phyloP scores from a whole-genome alignment of 2,797 vertebrate species.

The Eurystomus glaucurus region DNA sequence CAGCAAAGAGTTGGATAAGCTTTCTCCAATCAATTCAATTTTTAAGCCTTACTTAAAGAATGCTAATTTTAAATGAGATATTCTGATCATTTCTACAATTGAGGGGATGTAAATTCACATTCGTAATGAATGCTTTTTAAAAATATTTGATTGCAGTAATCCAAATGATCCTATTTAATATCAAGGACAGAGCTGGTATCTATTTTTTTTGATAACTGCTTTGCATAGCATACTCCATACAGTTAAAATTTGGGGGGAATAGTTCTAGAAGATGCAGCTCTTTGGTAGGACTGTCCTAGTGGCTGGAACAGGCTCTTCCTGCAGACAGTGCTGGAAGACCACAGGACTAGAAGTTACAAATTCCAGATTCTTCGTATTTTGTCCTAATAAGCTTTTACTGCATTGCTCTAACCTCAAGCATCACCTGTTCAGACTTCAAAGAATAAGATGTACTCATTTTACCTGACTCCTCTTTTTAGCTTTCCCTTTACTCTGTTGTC shows the following conservation, averaged over 20 bases:
- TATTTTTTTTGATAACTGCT: slow-evolving; percentile 78
- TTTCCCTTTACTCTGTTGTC: not conserved
- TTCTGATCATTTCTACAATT: slow-evolving; percentile 80
- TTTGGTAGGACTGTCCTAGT: not conserved
- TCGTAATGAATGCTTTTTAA: slow-evolving; percentile 75
- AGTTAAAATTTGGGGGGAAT: slow-evolving; percentile 45
- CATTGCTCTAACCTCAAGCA: not conserved
- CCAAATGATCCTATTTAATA: slow-evolving; percentile 72
- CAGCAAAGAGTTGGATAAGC: slow-evolving; percentile 36
- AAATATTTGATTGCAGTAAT: slow-evolving; percentile 76
- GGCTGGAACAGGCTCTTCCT: not conserved
- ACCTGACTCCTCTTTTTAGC: not conserved
- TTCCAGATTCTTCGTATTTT: not conserved
- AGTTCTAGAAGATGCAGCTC: not conserved
- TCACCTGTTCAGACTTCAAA: not conserved
- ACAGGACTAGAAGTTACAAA: not conserved
- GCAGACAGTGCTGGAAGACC: accelerated
- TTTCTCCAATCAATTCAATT: slow-evolving; percentile 73
- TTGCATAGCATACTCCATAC: slow-evolving; percentile 62
- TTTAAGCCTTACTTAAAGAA: slow-evolving; percentile 68
- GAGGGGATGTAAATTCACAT: slow-evolving; percentile 78
- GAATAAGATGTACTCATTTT: not conserved
- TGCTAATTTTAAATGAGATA: slow-evolving; percentile 71
- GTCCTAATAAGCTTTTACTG: not conserved
- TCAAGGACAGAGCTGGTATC: slow-evolving; percentile 73